Evolutionary conservation across 2,888 invertebrate genomes (phyloP).

Genomic region (Syrista parreyssii): DNA sequence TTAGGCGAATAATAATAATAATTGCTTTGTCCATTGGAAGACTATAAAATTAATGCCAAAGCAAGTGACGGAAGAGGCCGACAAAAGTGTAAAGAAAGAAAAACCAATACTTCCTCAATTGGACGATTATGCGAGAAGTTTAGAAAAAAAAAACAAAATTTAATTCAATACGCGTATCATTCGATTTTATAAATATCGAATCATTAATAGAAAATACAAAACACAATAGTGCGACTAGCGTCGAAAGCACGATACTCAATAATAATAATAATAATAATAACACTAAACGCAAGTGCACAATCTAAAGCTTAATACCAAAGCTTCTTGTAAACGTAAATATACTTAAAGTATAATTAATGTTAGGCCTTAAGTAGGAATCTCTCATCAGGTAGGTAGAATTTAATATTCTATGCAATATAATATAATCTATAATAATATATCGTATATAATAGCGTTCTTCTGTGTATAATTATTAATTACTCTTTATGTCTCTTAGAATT

Average conservation of each 20-base stretch:
- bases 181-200: not conserved
- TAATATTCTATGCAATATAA: constrained; percentile 32
- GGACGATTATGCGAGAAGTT: not conserved
- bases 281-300: not conserved
- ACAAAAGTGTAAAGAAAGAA: not conserved
- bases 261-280: constrained; percentile 2
- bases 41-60: constrained; percentile 26
- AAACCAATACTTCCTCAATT: not conserved
- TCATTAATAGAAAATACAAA: not conserved
- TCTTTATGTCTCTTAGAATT: constrained; percentile 46
- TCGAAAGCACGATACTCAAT: constrained; percentile 32
- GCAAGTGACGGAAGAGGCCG: constrained; percentile 9
- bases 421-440: constrained; percentile 30
- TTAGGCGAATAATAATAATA: not conserved
- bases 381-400: constrained; percentile 40
- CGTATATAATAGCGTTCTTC: constrained; percentile 28
- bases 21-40: constrained; percentile 33
- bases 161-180: not conserved
- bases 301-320: constrained; percentile 7
- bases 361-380: constrained; percentile 48
- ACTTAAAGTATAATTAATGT: constrained; percentile 29
- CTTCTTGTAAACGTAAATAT: constrained; percentile 29
- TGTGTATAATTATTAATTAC: constrained; percentile 40
- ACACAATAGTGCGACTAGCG: constrained; percentile 49
- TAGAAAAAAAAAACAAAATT: not conserved